These are phyloP conservation scores for Tribolium freemani DNA, from an alignment of 2,888 invertebrate species.

Conservation along the genomic window DNA sequence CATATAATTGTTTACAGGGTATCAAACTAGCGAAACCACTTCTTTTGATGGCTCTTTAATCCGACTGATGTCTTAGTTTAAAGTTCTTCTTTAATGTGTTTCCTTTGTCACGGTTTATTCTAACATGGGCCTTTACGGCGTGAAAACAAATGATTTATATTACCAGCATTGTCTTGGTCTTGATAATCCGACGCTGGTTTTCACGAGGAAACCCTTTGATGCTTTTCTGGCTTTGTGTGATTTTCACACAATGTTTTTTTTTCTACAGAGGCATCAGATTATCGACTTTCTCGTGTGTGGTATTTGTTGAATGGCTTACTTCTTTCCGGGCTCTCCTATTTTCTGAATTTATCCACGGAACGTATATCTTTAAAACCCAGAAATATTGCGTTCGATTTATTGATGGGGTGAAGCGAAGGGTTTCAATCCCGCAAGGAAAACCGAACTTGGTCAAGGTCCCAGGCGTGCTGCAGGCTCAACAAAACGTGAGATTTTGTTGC, in stretches of 20 bases:
- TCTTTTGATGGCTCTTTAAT: not conserved
- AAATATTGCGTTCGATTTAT: slow-evolving; percentile 32
- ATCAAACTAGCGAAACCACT: not conserved
- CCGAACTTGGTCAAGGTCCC: slow-evolving; percentile 14
- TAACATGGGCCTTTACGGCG: slow-evolving; percentile 9
- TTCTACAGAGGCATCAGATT: slow-evolving; percentile 29
- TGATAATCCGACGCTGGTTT: slow-evolving; percentile 28
- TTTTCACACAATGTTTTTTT: slow-evolving; percentile 26
- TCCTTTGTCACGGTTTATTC: slow-evolving; percentile 22
- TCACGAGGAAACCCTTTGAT: slow-evolving; percentile 30
- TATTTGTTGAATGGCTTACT: slow-evolving; percentile 5
- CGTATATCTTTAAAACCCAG: slow-evolving; percentile 8
- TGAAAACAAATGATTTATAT: slow-evolving; percentile 35
- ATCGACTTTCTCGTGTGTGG: slow-evolving; percentile 27
- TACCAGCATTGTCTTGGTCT: slow-evolving; percentile 31
- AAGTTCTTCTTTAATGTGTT: slow-evolving; percentile 27
- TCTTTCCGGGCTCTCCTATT: slow-evolving; percentile 16
- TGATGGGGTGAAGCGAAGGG: slow-evolving; percentile 7
- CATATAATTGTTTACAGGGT: not conserved
- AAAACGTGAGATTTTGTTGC: not conserved
- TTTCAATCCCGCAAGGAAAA: slow-evolving; percentile 3
- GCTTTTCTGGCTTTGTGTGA: slow-evolving; percentile 34
- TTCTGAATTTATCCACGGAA: slow-evolving; percentile 18
- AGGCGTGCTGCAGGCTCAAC: not conserved
- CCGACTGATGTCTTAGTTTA: not conserved